phyloP scores from a whole-genome alignment of 2,797 vertebrate species.

The Tauraco hartlaubi region DNA sequence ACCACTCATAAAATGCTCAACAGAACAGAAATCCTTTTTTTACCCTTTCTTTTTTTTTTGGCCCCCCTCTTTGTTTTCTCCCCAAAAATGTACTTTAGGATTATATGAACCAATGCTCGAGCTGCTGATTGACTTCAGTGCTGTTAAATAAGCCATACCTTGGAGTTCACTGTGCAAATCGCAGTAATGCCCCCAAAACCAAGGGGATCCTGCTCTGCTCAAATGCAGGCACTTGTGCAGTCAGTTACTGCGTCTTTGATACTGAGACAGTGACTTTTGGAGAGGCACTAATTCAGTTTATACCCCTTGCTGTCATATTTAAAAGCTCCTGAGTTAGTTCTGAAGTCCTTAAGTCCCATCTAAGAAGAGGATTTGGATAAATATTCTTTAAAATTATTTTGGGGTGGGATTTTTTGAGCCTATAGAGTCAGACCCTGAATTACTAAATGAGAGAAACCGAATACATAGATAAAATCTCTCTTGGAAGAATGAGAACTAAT shows the following conservation, averaged over 20 bases:
- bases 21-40: background rate
- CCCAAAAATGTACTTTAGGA: background rate
- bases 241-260: background rate
- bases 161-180: background rate
- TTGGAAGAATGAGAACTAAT: background rate
- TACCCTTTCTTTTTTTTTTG: rapidly evolving
- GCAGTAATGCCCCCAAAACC: background rate
- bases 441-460: background rate
- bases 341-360: background rate
- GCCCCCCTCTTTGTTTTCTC: rapidly evolving
- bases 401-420: background rate
- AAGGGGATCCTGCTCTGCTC: background rate
- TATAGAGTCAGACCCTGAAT: background rate
- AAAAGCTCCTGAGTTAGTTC: background rate
- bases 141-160: background rate
- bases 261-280: background rate
- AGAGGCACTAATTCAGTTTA: background rate
- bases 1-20: background rate
- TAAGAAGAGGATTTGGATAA: background rate
- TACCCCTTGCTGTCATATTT: background rate
- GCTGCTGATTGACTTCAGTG: background rate
- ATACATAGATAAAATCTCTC: background rate
- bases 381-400: background rate
- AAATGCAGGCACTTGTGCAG: background rate
- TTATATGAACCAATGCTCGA: rapidly evolving